phyloP scores from a whole-genome alignment of 2,888 invertebrate species.

The Laothoe populi region DNA sequence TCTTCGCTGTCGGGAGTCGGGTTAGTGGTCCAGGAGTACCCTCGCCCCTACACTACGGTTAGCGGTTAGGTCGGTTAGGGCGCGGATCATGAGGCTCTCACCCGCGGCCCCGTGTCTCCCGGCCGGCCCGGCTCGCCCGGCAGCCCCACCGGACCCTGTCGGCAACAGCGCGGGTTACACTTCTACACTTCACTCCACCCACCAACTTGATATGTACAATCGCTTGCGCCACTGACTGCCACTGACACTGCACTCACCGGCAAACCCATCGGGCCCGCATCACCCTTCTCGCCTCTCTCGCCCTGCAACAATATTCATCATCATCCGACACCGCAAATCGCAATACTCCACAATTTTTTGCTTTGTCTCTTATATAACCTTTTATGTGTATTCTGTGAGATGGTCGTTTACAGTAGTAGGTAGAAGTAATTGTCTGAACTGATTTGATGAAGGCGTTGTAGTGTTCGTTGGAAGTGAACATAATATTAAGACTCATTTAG shows the following conservation, averaged over 20 bases:
- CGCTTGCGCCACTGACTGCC: not conserved
- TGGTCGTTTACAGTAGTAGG: too few relatives aligned
- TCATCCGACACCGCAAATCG: not conserved
- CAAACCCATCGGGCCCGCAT: slow-evolving; percentile 97
- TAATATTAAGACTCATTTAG: too few relatives aligned
- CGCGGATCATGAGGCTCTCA: slow-evolving; percentile 78
- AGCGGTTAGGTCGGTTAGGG: slow-evolving; percentile 3
- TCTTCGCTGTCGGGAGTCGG: not conserved
- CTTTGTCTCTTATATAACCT: too few relatives aligned
- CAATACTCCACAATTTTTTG: not conserved
- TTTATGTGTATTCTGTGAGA: too few relatives aligned
- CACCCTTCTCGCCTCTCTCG: slow-evolving; percentile 92
- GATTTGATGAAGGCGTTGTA: too few relatives aligned
- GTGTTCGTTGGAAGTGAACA: too few relatives aligned
- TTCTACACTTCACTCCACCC: not conserved
- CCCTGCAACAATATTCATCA: slow-evolving; percentile 83
- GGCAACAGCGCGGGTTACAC: slow-evolving; percentile 27
- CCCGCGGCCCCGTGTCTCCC: slow-evolving; percentile 91
- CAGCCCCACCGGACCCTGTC: slow-evolving; percentile 92
- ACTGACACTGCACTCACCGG: slow-evolving; percentile 88
- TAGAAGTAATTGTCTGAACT: too few relatives aligned
- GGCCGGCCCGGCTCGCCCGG: slow-evolving; percentile 91
- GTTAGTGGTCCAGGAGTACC: slow-evolving; percentile 76
- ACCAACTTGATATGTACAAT: too few relatives aligned
- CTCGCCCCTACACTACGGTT: slow-evolving; percentile 41